These are phyloP conservation scores for Sebastes matsubarae DNA, from an alignment of 2,797 vertebrate species.

Conservation along the genomic window DNA sequence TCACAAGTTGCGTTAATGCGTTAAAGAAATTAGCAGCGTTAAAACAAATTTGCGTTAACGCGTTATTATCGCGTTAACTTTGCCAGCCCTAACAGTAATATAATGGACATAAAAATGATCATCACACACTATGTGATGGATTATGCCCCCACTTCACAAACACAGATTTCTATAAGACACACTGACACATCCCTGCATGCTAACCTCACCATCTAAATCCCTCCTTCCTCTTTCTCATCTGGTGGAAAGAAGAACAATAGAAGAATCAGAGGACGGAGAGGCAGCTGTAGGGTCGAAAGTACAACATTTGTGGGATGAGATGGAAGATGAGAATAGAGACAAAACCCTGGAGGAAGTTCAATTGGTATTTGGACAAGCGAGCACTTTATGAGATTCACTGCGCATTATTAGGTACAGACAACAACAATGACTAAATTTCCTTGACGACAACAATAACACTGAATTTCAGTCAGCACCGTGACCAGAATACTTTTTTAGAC, in stretches of 20 bases:
- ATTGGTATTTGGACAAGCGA: not conserved
- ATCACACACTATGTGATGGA: not conserved
- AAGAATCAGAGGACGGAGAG: constrained; percentile 2
- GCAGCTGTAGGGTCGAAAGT: constrained; percentile 38
- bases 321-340: constrained; percentile 6
- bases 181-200: constrained; percentile 51
- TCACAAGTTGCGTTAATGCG: no score
- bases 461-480: not conserved
- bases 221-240: constrained; percentile 58
- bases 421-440: not conserved
- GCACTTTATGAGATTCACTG: not conserved
- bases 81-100: not conserved
- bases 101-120: not conserved
- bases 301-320: constrained; percentile 1
- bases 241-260: constrained; percentile 52
- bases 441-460: constrained; percentile 1
- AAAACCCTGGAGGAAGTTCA: not conserved
- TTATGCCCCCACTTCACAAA: not conserved
- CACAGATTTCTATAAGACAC: constrained; percentile 8
- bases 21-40: no score
- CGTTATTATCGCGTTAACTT: no score
- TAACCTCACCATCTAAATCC: constrained; percentile 27
- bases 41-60: no score
- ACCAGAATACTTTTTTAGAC: not conserved
- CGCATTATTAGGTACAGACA: constrained; percentile 7